phyloP scores from a whole-genome alignment of 1,140 invertebrate genomes.

The Drosophila sulfurigaster region DNA sequence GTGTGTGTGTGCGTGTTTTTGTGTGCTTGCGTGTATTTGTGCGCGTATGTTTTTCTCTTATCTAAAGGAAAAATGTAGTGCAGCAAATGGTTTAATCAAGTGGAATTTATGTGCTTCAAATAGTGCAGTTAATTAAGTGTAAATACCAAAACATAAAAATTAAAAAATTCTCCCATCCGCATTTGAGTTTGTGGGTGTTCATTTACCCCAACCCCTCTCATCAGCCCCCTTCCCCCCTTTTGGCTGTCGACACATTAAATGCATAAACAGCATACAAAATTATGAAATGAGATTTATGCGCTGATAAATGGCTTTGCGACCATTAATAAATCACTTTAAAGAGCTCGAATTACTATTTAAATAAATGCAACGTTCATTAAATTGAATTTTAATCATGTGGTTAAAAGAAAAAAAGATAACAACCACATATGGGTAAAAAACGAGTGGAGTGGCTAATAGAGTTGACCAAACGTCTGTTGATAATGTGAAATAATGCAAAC shows the following conservation, averaged over 20 bases:
- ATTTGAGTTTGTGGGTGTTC: neutral
- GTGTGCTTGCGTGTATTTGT: constrained; percentile 13
- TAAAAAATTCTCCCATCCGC: constrained; percentile 23
- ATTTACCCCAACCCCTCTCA: too few relatives aligned
- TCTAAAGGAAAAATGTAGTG: constrained; percentile 63
- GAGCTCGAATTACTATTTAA: constrained; percentile 30
- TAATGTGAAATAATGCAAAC: constrained; percentile 29
- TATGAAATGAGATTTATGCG: constrained; percentile 62
- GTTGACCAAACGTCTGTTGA: constrained; percentile 26
- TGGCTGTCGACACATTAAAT: constrained; percentile 39
- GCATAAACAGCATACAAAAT: constrained; percentile 32
- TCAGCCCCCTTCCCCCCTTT: neutral
- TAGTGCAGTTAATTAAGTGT: constrained; percentile 81
- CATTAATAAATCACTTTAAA: constrained; percentile 69
- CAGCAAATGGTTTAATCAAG: constrained; percentile 81
- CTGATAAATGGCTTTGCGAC: constrained; percentile 58
- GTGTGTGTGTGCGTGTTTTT: constrained; percentile 1
- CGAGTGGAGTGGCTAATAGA: constrained; percentile 34
- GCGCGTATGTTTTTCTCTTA: constrained; percentile 39
- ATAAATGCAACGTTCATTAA: constrained; percentile 52
- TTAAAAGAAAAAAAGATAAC: neutral
- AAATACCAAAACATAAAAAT: constrained; percentile 65
- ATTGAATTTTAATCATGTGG: constrained; percentile 63
- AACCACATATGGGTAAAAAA: neutral
- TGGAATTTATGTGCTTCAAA: constrained; percentile 78